Conservation (phyloP, 2,113 vertebrate genomes). For the Scomber japonicus region DNA sequence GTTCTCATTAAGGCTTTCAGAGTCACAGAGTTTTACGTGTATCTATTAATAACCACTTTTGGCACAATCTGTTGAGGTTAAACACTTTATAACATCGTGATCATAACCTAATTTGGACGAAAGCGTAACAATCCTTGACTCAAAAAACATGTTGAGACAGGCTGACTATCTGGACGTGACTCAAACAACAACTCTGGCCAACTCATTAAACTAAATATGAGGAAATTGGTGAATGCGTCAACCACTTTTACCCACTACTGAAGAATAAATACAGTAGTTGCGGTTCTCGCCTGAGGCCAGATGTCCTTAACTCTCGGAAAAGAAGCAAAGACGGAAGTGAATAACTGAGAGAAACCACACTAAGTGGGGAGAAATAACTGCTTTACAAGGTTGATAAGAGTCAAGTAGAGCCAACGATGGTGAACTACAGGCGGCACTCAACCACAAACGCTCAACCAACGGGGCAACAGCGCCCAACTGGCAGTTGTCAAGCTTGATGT, state of each 20-base stretch:
- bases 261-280: neutral
- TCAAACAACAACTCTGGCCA: too few species aligned
- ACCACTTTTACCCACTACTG: neutral
- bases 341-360: conserved; percentile 23
- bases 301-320: neutral
- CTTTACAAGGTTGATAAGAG: conserved; percentile 60
- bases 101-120: too few species aligned
- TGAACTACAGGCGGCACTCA: neutral
- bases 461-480: neutral
- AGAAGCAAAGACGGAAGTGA: neutral
- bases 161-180: too few species aligned
- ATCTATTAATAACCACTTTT: too few species aligned
- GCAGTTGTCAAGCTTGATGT: conserved; percentile 29
- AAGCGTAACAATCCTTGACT: too few species aligned
- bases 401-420: conserved; percentile 26
- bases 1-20: too few species aligned
- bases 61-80: too few species aligned
- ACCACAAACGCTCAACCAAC: conserved; percentile 1
- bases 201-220: neutral
- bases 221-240: neutral
- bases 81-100: too few species aligned
- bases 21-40: too few species aligned
- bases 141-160: too few species aligned
- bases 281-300: neutral
- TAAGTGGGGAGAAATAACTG: conserved; percentile 2